phyloP scores from a whole-genome alignment of 1,140 invertebrate genomes.

The Drosophila kikkawai region DNA sequence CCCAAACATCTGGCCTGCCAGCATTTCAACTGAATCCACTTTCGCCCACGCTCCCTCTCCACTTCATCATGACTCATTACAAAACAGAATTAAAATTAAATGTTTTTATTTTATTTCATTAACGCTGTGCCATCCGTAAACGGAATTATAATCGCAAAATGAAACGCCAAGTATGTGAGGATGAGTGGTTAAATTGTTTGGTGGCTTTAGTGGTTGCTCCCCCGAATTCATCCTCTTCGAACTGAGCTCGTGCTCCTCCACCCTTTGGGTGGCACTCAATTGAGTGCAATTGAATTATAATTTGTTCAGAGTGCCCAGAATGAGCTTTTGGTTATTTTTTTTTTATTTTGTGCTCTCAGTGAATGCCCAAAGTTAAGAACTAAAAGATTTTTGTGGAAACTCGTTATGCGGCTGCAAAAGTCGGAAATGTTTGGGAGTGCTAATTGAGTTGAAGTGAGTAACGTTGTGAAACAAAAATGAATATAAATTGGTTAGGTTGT shows the following conservation, averaged over 20 bases:
- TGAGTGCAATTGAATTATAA: conserved; percentile 76
- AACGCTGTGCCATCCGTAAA: conserved; percentile 28
- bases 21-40: background rate
- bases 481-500: conserved; percentile 1
- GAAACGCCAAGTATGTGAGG: conserved; percentile 52
- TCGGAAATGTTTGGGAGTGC: conserved; percentile 20
- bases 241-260: background rate
- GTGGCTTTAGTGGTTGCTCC: conserved; percentile 49
- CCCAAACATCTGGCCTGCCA: conserved; percentile 10
- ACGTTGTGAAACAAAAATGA: background rate
- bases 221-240: background rate
- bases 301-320: conserved; percentile 46
- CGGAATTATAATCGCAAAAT: conserved; percentile 66
- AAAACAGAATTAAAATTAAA: conserved; percentile 80
- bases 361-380: conserved; percentile 29
- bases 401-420: conserved; percentile 20
- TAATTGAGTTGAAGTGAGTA: conserved; percentile 37
- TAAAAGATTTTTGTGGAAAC: conserved; percentile 36
- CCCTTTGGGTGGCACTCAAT: conserved; percentile 59
- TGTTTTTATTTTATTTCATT: conserved; percentile 69
- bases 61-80: conserved; percentile 43
- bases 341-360: background rate
- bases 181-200: conserved; percentile 29
- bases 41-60: background rate
- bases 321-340: conserved; percentile 24